Evolutionary conservation across 2,797 vertebrate species (phyloP).

Genomic region (Bufotes viridis): DNA sequence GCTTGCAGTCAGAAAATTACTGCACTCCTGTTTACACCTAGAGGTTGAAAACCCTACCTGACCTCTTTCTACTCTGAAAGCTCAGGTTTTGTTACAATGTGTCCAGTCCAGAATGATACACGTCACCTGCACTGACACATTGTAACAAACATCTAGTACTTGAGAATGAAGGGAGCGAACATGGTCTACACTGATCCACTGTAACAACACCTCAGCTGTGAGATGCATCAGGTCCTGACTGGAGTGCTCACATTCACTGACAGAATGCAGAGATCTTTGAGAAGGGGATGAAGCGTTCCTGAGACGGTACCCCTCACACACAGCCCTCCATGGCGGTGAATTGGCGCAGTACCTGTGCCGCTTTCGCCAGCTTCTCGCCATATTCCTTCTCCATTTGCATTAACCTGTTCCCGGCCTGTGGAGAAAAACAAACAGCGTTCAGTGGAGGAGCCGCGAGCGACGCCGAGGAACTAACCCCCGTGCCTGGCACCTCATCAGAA

Average conservation of each 20-base stretch:
- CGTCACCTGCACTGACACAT: neutral
- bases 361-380: conserved; percentile 83
- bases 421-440: conserved; percentile 74
- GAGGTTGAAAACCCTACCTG: too few species aligned
- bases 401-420: conserved; percentile 86
- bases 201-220: neutral
- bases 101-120: neutral
- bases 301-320: too few species aligned
- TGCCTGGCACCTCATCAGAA: conserved; percentile 78
- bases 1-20: neutral
- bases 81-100: neutral
- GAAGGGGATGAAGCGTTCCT: too few species aligned
- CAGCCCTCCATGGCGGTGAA: too few species aligned
- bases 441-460: conserved; percentile 73
- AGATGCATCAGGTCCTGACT: neutral
- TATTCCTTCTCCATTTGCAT: conserved; percentile 89
- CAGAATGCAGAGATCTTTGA: too few species aligned
- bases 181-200: neutral
- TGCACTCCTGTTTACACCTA: neutral
- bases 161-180: neutral
- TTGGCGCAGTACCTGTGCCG: conserved; percentile 80
- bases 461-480: conserved; percentile 79
- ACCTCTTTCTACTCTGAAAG: neutral
- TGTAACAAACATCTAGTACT: neutral
- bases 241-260: too few species aligned